A percentile compares a stretch with the other conserved stretches of the same genome.
Conservation (phyloP, 1,140 invertebrate species). For the Hypsibius dujardini region DNA sequence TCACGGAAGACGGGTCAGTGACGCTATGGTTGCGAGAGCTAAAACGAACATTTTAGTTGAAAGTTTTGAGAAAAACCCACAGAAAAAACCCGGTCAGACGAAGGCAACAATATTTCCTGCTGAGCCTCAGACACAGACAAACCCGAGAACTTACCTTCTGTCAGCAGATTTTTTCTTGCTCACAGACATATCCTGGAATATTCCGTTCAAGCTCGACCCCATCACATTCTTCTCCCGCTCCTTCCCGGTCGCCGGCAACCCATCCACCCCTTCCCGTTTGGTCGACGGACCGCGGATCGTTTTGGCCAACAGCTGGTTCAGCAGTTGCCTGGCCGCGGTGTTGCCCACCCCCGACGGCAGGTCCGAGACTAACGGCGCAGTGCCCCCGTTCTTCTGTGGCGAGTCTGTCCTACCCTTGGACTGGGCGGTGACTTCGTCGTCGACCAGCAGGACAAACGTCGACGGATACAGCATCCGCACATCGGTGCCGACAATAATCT, state of each 20-base stretch:
- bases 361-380: background rate
- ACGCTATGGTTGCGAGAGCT: no score
- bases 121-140: no score
- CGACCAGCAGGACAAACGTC: conserved; percentile 7
- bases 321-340: background rate
- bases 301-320: no score
- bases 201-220: background rate
- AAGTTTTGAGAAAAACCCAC: no score
- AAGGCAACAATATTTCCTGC: no score
- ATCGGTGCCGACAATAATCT: background rate
- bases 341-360: background rate
- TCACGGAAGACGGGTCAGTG: no score
- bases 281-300: no score
- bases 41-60: no score
- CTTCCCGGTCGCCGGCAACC: background rate
- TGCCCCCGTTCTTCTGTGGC: no score
- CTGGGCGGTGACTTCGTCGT: background rate
- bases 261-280: background rate
- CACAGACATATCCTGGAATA: background rate
- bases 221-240: background rate
- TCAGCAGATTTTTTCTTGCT: no score
- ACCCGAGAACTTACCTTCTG: no score
- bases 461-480: conserved; percentile 12
- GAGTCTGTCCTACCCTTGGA: background rate
- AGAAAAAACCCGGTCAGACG: no score